phyloP scores from a whole-genome alignment of 1,140 invertebrate genomes.

The Capitella teleta region DNA sequence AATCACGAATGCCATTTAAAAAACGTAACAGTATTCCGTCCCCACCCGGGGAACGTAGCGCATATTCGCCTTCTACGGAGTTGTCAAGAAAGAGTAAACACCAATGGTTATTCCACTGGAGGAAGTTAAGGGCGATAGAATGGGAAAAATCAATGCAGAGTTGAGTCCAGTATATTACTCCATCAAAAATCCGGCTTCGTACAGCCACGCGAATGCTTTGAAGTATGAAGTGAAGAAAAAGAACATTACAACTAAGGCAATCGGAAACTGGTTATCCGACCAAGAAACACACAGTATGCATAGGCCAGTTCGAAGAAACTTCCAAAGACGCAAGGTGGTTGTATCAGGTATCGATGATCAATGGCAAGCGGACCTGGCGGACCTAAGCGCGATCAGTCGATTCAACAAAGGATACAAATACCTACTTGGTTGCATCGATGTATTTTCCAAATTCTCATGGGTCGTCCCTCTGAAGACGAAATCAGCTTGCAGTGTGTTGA shows the following conservation, averaged over 20 bases:
- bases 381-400: constrained; percentile 23
- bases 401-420: constrained; percentile 40
- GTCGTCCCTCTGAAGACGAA: constrained; percentile 43
- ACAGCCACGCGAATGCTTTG: not conserved
- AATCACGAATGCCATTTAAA: not conserved
- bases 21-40: too few relatives aligned
- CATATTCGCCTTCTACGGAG: too few relatives aligned
- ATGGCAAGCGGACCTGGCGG: constrained; percentile 36
- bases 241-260: not conserved
- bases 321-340: constrained; percentile 4
- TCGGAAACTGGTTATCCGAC: constrained; percentile 8
- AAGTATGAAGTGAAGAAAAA: not conserved
- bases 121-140: not conserved
- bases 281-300: constrained; percentile 14
- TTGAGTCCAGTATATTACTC: too few relatives aligned
- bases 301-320: constrained; percentile 9
- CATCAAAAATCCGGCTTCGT: not conserved
- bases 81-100: too few relatives aligned
- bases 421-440: constrained; percentile 43
- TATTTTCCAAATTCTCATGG: constrained; percentile 43
- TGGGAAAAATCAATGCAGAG: too few relatives aligned
- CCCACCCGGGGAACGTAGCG: too few relatives aligned
- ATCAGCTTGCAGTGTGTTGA: constrained; percentile 20
- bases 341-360: constrained; percentile 26
- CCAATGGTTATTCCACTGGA: too few relatives aligned